phyloP scores from a whole-genome alignment of 1,140 invertebrate species.

The Drosophila tani region DNA sequence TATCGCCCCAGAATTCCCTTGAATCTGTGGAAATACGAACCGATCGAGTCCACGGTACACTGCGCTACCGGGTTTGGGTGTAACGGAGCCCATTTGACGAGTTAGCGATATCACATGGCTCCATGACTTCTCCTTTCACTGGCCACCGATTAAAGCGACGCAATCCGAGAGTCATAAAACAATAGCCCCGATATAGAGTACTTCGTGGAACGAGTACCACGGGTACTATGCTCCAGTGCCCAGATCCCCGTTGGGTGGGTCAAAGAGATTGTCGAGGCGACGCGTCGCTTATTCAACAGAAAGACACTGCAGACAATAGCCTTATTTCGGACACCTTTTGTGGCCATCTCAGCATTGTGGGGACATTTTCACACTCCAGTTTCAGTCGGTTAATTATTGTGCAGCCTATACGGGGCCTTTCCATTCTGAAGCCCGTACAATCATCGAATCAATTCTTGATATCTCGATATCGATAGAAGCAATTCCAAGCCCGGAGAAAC shows the following conservation, averaged over 20 bases:
- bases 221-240: slow-evolving; percentile 61
- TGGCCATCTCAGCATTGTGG: slow-evolving; percentile 54
- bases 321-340: slow-evolving; percentile 57
- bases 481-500: slow-evolving; percentile 30
- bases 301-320: slow-evolving; percentile 58
- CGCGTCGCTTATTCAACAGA: slow-evolving; percentile 62
- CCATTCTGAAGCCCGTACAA: slow-evolving; percentile 34
- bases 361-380: slow-evolving; percentile 81
- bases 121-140: slow-evolving; percentile 79
- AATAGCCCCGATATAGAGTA: slow-evolving; percentile 52
- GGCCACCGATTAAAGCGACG: slow-evolving; percentile 64
- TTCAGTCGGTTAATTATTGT: slow-evolving; percentile 51
- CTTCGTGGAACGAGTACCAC: slow-evolving; percentile 13
- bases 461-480: slow-evolving; percentile 56
- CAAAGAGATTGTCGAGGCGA: slow-evolving; percentile 53
- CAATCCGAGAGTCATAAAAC: slow-evolving; percentile 66
- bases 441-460: slow-evolving; percentile 55
- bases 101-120: slow-evolving; percentile 79
- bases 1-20: slow-evolving; percentile 20
- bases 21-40: slow-evolving; percentile 34
- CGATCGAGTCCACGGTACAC: slow-evolving; percentile 49
- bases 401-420: slow-evolving; percentile 40
- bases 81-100: slow-evolving; percentile 66
- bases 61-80: slow-evolving; percentile 79
- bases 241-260: slow-evolving; percentile 24